Percentiles rank a stretch among this genome's conserved stretches.
phyloP scores from a whole-genome alignment of 2,113 vertebrate genomes.

The Chauna torquata region DNA sequence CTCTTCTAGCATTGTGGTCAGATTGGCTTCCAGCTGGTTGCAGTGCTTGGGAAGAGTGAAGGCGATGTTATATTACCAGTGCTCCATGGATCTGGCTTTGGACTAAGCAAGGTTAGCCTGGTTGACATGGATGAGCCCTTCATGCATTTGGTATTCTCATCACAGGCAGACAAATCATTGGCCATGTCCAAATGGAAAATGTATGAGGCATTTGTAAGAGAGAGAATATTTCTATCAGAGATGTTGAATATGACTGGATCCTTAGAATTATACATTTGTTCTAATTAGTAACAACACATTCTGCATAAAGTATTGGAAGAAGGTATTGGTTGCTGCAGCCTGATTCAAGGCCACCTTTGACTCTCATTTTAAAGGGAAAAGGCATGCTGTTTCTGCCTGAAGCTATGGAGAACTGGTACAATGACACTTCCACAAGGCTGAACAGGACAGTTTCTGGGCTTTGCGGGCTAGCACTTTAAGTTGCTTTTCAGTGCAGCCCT shows the following conservation, averaged over 20 bases:
- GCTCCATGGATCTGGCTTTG: not conserved
- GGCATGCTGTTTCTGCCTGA: not conserved
- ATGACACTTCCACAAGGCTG: not conserved
- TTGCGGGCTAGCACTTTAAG: not conserved
- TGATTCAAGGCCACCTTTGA: not conserved
- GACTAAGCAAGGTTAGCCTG: not conserved
- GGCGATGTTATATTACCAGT: no score
- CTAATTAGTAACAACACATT: not conserved
- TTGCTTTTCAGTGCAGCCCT: not conserved
- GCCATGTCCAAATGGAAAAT: not conserved
- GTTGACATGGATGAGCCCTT: not conserved
- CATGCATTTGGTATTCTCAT: not conserved
- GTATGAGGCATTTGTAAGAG: not conserved
- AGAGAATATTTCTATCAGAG: not conserved
- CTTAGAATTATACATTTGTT: not conserved
- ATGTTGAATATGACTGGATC: not conserved
- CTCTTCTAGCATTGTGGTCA: not conserved
- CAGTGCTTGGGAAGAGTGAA: not conserved
- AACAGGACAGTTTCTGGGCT: not conserved
- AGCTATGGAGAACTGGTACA: not conserved
- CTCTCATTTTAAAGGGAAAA: not conserved
- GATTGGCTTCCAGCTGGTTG: not conserved
- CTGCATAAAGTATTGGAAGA: not conserved
- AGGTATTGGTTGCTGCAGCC: not conserved
- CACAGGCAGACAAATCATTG: not conserved